Evolutionary conservation across 2,113 vertebrate genomes (phyloP).

Genomic region (Pelecanoides urinatrix): DNA sequence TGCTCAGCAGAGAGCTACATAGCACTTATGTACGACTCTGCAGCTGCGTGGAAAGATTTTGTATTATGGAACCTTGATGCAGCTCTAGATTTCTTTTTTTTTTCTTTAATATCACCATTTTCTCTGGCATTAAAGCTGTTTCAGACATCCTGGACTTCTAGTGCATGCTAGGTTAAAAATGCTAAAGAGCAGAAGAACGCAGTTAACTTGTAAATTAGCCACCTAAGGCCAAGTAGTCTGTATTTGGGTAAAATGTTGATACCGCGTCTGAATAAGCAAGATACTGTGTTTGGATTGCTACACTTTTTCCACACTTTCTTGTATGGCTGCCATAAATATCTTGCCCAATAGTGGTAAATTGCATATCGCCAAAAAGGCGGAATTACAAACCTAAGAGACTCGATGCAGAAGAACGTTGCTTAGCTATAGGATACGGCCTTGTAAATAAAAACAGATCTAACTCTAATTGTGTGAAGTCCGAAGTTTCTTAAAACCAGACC

Average conservation of each 20-base stretch:
- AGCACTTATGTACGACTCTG: neutral
- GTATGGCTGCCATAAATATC: neutral
- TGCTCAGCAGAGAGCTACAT: neutral
- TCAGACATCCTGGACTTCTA: neutral
- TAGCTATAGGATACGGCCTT: neutral
- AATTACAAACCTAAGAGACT: accelerated
- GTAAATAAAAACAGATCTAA: neutral
- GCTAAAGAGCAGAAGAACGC: neutral
- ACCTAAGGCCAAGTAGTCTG: neutral
- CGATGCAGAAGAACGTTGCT: accelerated
- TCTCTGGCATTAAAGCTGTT: neutral
- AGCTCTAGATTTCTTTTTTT: neutral
- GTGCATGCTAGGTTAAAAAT: neutral
- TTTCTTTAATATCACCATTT: neutral
- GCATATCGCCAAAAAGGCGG: accelerated
- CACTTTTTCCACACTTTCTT: neutral
- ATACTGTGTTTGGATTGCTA: neutral
- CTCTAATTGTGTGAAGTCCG: neutral
- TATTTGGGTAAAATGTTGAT: neutral
- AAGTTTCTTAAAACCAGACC: neutral
- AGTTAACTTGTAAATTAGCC: neutral
- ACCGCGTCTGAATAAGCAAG: neutral
- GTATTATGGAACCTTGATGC: accelerated
- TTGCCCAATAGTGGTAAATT: neutral
- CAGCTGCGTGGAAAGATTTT: neutral